Base-by-base conservation (phyloP, 2,113 vertebrate species). In the Antigone vipio region DNA sequence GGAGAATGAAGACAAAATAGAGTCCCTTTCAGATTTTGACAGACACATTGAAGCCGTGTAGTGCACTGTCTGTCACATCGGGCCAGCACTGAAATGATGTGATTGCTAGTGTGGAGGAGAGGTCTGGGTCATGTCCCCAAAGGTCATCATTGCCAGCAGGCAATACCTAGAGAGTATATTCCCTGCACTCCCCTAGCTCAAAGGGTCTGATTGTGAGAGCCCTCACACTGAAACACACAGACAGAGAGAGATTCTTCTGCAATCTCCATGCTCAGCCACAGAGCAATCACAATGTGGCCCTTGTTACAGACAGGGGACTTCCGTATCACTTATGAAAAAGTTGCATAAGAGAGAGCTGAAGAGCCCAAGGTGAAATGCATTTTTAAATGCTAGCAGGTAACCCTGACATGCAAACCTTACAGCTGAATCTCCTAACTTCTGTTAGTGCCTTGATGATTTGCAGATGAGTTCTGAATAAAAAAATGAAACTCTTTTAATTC, bases 171-270 rank as follows among this genome's bases (percentile, higher is more conserved):
- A 34, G n/a, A 71, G 17, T 45, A 38, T 86, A 86, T 40, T 93
- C 60, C 83, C 73, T 95, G 56, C 63, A 16, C 90, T 88, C 42
- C 22, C 50, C 32, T 67, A 23, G 21, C 90, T 97, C 83, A 96
- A 96, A 96, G 95, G 60, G 52, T 68, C 75, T 93, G 73, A 96
- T 94, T 97, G 95, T 97, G 88, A 78, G 44, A 74, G 64, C 18
- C 47, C 56, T 63, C 63, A 26, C 27, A 64, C 1, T 86, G 56
- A 71, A 55, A 58, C 0, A 0, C 63, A 32, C 55, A 87, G 26
- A 96, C 93, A 97, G 76, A 95, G 85, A 56, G 58, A 92, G 79
- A 95, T 91, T 97, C 66, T 96, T 96, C 88, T 86, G 50, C 68
- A 22, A 9, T 84, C 85, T 83, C 64, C 56, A 29, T 15, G 44